Percentiles rank a stretch among this genome's conserved stretches.
phyloP scores from a whole-genome alignment of 2,888 invertebrate species.

The Stegana nigrithorax region DNA sequence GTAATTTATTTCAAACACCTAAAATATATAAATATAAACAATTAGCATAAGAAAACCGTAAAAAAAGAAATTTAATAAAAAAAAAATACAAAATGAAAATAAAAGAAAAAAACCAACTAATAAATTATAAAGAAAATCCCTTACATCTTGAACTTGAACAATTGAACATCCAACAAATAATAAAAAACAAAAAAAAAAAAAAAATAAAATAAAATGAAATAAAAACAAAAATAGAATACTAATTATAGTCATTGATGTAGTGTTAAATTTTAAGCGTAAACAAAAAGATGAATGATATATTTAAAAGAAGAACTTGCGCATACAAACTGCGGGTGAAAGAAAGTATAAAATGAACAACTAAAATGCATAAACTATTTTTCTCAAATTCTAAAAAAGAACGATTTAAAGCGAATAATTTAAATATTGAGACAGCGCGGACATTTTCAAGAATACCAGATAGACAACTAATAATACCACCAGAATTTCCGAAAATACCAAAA shows the following conservation, averaged over 20 bases:
- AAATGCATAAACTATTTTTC: slow-evolving; percentile 52
- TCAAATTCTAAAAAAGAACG: slow-evolving; percentile 52
- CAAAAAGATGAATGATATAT: slow-evolving; percentile 31
- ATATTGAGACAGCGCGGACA: no score
- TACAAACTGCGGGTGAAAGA: slow-evolving; percentile 16
- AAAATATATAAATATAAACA: slow-evolving; percentile 21
- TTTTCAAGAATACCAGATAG: no score
- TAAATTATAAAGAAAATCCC: slow-evolving; percentile 24
- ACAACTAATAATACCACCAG: slow-evolving; percentile 16
- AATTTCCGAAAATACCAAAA: slow-evolving; percentile 33
- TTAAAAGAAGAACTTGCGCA: slow-evolving; percentile 8
- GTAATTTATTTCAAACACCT: slow-evolving; percentile 45
- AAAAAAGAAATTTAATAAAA: slow-evolving; percentile 22
- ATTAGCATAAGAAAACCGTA: slow-evolving; percentile 36
- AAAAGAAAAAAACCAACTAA: slow-evolving; percentile 54
- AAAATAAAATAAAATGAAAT: slow-evolving; percentile 26
- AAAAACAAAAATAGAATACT: slow-evolving; percentile 55
- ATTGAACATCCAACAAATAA: no score
- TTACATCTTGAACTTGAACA: no score
- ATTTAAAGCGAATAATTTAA: slow-evolving; percentile 41
- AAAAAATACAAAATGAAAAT: slow-evolving; percentile 45
- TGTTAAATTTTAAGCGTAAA: slow-evolving; percentile 52
- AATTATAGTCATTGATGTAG: slow-evolving; percentile 62
- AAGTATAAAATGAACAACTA: slow-evolving; percentile 30
- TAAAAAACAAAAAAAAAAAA: slow-evolving; percentile 16